Evolutionary conservation across 35 echinoderm and acorn worm species (phyloP).

Genomic region (Antedon bifida): DNA sequence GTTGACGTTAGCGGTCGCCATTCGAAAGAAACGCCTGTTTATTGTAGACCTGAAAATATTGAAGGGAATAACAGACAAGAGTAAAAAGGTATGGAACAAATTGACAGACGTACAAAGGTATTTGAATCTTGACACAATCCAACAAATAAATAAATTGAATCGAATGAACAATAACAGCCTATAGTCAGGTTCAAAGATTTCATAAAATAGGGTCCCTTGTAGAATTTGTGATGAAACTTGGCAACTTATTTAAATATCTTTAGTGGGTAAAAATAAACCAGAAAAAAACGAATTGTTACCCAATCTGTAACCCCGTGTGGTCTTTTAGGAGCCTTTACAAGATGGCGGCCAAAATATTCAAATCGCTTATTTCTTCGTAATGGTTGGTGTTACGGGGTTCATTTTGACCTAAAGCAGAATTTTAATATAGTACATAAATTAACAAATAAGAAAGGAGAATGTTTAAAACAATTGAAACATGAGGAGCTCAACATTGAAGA

Average conservation of each 20-base stretch:
- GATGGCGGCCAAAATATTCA: too few relatives aligned
- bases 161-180: neutral
- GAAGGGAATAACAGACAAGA: conserved; percentile 4
- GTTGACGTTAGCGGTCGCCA: neutral
- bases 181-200: neutral
- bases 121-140: neutral
- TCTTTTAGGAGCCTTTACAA: too few relatives aligned
- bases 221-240: too few relatives aligned
- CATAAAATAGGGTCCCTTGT: neutral
- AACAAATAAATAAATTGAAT: neutral
- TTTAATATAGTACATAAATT: too few relatives aligned
- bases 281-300: too few relatives aligned
- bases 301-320: too few relatives aligned
- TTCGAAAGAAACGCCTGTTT: conserved; percentile 13
- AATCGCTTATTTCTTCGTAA: too few relatives aligned
- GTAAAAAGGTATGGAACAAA: neutral
- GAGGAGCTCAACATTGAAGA: too few relatives aligned
- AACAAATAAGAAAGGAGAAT: too few relatives aligned
- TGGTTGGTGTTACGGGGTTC: too few relatives aligned
- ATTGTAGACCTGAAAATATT: conserved; percentile 12
- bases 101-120: neutral
- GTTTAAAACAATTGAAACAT: too few relatives aligned
- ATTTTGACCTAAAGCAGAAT: too few relatives aligned
- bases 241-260: neutral
- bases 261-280: neutral